phyloP scores from a whole-genome alignment of 2,888 invertebrate genomes.

The Neoascia interrupta region DNA sequence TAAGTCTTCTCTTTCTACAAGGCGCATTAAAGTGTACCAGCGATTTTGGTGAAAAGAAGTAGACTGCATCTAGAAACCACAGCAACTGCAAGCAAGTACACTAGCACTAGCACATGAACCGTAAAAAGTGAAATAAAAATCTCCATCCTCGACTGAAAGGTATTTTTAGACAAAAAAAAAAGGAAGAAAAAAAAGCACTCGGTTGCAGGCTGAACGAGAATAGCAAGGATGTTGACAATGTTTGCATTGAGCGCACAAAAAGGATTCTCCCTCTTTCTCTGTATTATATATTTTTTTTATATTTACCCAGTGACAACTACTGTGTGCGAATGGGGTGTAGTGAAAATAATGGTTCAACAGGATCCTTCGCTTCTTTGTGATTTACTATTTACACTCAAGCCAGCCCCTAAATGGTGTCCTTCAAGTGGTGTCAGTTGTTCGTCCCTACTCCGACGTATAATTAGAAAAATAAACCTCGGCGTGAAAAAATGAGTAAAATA shows the following conservation, averaged over 20 bases:
- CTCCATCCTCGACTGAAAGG: conserved; percentile 15
- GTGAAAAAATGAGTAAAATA: conserved; percentile 43
- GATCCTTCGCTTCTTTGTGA: conserved; percentile 47
- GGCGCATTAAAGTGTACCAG: conserved; percentile 49
- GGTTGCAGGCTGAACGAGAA: conserved; percentile 38
- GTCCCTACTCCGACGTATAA: conserved; percentile 42
- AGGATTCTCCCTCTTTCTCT: conserved; percentile 27
- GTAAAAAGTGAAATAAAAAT: background rate
- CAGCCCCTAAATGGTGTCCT: conserved; percentile 30
- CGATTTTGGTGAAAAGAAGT: conserved; percentile 30
- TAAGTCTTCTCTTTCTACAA: background rate
- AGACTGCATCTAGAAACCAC: conserved; percentile 16
- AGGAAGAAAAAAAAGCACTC: conserved; percentile 12
- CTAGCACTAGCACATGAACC: too few relatives aligned
- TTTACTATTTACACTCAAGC: conserved; percentile 40
- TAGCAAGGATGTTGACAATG: conserved; percentile 57
- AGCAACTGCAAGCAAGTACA: conserved; percentile 35
- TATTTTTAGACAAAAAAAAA: conserved; percentile 40
- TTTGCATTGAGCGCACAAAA: conserved; percentile 60
- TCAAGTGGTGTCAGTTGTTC: conserved; percentile 51
- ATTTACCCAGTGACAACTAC: conserved; percentile 43
- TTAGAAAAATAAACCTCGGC: conserved; percentile 52
- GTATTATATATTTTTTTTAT: conserved; percentile 37
- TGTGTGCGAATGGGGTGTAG: conserved; percentile 39
- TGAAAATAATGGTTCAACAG: conserved; percentile 58